phyloP scores from a whole-genome alignment of 1,140 invertebrate species.

The Hetaerina americana region DNA sequence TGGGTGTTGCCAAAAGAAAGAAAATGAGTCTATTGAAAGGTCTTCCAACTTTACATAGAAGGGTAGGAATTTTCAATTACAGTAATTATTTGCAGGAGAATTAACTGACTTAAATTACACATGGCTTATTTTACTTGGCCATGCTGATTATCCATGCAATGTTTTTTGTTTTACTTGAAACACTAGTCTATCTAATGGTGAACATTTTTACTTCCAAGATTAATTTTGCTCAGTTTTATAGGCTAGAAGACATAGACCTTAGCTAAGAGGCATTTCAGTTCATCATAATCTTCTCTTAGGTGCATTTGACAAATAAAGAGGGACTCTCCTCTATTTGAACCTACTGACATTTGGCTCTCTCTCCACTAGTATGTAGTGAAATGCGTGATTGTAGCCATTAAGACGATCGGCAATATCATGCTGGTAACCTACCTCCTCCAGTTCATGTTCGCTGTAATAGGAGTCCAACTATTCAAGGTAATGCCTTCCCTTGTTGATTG shows the following conservation, averaged over 20 bases:
- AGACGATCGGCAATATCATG: constrained; percentile 98
- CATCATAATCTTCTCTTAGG: constrained; percentile 6
- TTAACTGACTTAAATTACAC: too few species aligned
- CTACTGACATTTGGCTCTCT: constrained; percentile 2
- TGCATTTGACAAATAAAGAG: constrained; percentile 7
- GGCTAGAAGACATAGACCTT: not conserved
- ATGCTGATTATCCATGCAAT: too few species aligned
- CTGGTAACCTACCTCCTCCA: constrained; percentile 96
- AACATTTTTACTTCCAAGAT: not conserved
- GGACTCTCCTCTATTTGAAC: constrained; percentile 1
- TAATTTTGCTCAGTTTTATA: not conserved
- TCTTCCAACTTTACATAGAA: too few species aligned
- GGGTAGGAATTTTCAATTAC: too few species aligned
- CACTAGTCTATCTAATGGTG: too few species aligned
- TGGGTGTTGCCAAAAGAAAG: too few species aligned
- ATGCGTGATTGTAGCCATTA: constrained; percentile 97
- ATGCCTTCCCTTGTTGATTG: constrained; percentile 25
- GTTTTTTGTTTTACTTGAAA: too few species aligned
- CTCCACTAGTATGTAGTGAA: constrained; percentile 83
- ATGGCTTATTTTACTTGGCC: too few species aligned
- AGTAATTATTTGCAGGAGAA: too few species aligned
- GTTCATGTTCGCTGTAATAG: constrained; percentile 99
- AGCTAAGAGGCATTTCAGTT: not conserved
- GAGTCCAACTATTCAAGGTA: constrained; percentile 99
- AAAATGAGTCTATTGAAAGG: too few species aligned